These are phyloP conservation scores for Hystrix cristata DNA, from an alignment of 2,113 vertebrate genomes.

Conservation along the genomic window DNA sequence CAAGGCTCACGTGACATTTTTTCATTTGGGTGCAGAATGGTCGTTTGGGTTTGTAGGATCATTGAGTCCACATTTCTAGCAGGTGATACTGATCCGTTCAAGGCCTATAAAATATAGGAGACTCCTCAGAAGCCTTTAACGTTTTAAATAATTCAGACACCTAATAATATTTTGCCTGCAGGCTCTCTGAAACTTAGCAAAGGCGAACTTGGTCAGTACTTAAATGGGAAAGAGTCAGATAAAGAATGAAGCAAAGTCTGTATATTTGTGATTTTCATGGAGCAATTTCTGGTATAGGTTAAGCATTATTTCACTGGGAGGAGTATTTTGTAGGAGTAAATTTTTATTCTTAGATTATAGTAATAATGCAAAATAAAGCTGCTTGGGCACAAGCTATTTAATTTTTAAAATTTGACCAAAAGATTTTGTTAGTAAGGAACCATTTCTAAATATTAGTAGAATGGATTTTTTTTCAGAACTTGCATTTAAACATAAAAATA, in stretches of 20 bases:
- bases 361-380: constrained; percentile 26
- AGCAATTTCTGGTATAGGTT: not conserved
- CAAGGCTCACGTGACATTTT: constrained; percentile 64
- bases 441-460: constrained; percentile 59
- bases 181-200: constrained; percentile 51
- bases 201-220: constrained; percentile 32
- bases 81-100: constrained; percentile 69
- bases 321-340: not conserved
- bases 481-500: not conserved
- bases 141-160: constrained; percentile 75
- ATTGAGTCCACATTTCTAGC: constrained; percentile 72
- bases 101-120: constrained; percentile 62
- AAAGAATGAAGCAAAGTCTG: not conserved
- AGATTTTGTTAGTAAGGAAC: constrained; percentile 14
- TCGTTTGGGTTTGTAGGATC: constrained; percentile 75
- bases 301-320: not conserved
- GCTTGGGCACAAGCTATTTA: constrained; percentile 1
- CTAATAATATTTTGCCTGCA: constrained; percentile 51
- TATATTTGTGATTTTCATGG: constrained; percentile 3
- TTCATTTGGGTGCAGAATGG: constrained; percentile 61
- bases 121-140: constrained; percentile 27
- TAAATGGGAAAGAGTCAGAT: constrained; percentile 59
- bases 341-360: constrained; percentile 55
- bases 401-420: constrained; percentile 19
- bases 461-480: constrained; percentile 20